Base-by-base conservation (phyloP, 2,888 invertebrate species). In the Nebria salina region DNA sequence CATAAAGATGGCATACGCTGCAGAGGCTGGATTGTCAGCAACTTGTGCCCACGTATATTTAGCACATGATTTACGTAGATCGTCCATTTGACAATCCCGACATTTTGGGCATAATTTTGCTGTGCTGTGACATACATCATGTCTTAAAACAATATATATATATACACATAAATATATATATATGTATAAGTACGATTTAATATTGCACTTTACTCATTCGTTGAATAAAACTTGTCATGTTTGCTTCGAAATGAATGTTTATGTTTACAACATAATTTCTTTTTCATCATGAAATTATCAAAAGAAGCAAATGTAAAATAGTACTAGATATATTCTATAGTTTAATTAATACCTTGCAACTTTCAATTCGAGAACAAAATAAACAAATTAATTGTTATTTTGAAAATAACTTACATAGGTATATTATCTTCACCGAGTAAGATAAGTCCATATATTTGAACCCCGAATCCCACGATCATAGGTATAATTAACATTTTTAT, bases 61-160 rank as follows among this genome's bases (percentile, higher is more conserved):
- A 8, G 86, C 83, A 85, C 93, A 94, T 65, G 89, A 90, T 11
- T 89, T 88, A 13, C 86, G 86, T 5, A 94, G 87, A 54, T 86
- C 85, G 88, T 89, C 89, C 83, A 89, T 91, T 34, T 88, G 85
- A 84, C 93, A 93, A 26, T 90, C 90, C 15, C 83, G 81, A 86
- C 93, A 93, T 13, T 89, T 86, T 0, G 93, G 93, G 85, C 93
- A 93, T 88, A 93, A 90, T 3, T 87, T 87, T 42, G 87, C 83
- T 76, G 88, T 85, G 20, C 84, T 83, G 15, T 83, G 74, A 80
- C 88, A 88, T 15, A 86, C 82, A 83, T 87, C 87, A 4, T 84
- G 75, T 11, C 87, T 87, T 77, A 82, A 84, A 84, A 54, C 64
- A 78, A 65, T 65, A 65, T 65, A 65, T 65, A 34, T 34, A 34